A percentile compares a stretch with the other conserved stretches of the same genome.
These are phyloP conservation scores for Pogonocherus hispidulus DNA, from an alignment of 2,888 invertebrate species.

Conservation along the genomic window DNA sequence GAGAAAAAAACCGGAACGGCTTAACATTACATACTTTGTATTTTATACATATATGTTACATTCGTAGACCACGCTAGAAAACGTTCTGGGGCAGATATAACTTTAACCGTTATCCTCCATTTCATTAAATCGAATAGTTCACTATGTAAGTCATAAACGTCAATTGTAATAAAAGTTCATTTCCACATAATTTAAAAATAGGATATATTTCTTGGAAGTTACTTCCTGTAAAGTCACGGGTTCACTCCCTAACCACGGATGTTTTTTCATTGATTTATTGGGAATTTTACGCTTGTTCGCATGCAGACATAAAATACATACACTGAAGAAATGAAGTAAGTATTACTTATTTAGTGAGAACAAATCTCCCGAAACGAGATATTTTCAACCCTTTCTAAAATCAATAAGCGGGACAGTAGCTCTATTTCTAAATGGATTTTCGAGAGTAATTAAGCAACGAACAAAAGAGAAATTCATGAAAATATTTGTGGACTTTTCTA, in stretches of 20 bases:
- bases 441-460: too few relatives aligned
- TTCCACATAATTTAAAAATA: slow-evolving; percentile 1
- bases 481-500: too few relatives aligned
- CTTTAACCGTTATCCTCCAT: neutral
- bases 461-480: too few relatives aligned
- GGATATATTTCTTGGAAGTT: neutral
- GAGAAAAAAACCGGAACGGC: neutral
- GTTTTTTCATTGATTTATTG: neutral
- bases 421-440: too few relatives aligned
- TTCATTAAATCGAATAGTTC: neutral
- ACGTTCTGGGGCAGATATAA: slow-evolving; percentile 1
- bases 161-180: slow-evolving; percentile 3
- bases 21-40: neutral
- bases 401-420: too few relatives aligned
- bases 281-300: too few relatives aligned
- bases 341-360: too few relatives aligned
- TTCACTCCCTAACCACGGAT: neutral
- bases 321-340: too few relatives aligned
- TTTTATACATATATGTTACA: neutral
- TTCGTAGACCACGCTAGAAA: neutral
- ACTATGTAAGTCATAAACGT: neutral
- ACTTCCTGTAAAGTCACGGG: neutral
- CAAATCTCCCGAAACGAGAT: too few relatives aligned
- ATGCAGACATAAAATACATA: too few relatives aligned
- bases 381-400: too few relatives aligned